phyloP scores from a whole-genome alignment of 2,888 invertebrate genomes.

The Polyploca ridens region DNA sequence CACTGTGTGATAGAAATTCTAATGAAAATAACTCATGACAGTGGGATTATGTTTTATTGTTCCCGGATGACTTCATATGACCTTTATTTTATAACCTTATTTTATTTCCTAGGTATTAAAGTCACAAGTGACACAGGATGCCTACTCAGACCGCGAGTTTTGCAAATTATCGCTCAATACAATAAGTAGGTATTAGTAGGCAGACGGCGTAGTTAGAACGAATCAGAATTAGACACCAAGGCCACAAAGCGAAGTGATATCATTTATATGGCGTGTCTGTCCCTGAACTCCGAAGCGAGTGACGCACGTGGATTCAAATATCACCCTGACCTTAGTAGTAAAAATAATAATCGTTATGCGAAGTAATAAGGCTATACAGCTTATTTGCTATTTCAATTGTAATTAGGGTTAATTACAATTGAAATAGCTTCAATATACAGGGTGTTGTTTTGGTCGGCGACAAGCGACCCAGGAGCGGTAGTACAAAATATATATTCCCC shows the following conservation, averaged over 20 bases:
- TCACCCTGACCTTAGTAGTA: slow-evolving; percentile 74
- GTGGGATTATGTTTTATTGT: background rate
- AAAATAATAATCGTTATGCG: slow-evolving; percentile 68
- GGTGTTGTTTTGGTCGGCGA: too few species aligned
- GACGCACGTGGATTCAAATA: slow-evolving; percentile 79
- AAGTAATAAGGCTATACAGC: slow-evolving; percentile 44
- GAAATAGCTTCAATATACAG: too few species aligned
- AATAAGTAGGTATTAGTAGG: slow-evolving; percentile 62
- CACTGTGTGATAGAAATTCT: background rate
- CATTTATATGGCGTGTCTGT: slow-evolving; percentile 77
- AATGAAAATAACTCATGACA: background rate
- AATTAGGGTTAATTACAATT: background rate
- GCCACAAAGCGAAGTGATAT: slow-evolving; percentile 73
- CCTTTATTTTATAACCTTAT: background rate
- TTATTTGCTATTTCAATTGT: slow-evolving; percentile 25
- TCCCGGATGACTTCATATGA: slow-evolving; percentile 10
- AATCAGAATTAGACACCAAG: slow-evolving; percentile 80
- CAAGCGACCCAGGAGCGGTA: too few species aligned
- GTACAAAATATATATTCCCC: too few species aligned
- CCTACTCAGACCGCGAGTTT: slow-evolving; percentile 9
- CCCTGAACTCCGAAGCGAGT: slow-evolving; percentile 78
- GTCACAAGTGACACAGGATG: background rate
- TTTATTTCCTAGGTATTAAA: background rate
- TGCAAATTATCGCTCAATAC: slow-evolving; percentile 14
- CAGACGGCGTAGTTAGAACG: slow-evolving; percentile 77